Evolutionary conservation across 2,888 invertebrate genomes (phyloP), one percentile per base, ranked within the genome.

Genomic region (Steinernema scapterisci): DNA sequence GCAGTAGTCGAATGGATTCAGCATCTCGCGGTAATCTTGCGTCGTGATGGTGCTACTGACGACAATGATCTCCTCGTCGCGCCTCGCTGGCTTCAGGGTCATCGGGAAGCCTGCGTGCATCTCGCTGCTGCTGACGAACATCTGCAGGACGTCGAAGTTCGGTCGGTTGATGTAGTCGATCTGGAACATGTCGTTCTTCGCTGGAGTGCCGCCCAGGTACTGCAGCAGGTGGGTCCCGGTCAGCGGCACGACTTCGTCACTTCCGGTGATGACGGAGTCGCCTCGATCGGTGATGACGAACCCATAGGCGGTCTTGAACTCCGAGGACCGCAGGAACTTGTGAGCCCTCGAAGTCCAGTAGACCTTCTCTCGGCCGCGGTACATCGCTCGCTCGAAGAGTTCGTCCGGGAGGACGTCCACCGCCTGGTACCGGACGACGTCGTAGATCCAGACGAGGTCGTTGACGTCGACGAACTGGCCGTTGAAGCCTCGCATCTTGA

Each of bases 381-480:
- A 63, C 16, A 25, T 31, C 16, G 38, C 63, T 13, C 63, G 9
- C 6, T 25, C 25, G 38, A 63, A 63, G 27, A 16, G 16, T 31
- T 63, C 63, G 63, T 31, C 16, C 31, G 5, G 13, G 6, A 27
- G 16, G 3, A 27, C n/a, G 11, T 63, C 31, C 19, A 11, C 5
- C 11, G 7, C 21, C 6, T 27, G 31, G 38, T 6, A 27, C 9
- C 31, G 63, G 31, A 16, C 16, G 31, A 63, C 25, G 63, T 63
- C 63, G 19, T 63, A 63, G 16, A 63, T 38, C 63, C 63, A 63
- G 1, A 63, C 63, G 27, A 63, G 13, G 31, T 63, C 63, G 38
- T 63, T 63, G 13, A 63, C 31, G 19, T 63, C 63, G 3, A 63
- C 63, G 19, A 63, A 63, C 16, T 63, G 27, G 5, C 9, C 5